A percentile compares a stretch with the other conserved stretches of the same genome.
phyloP scores from a whole-genome alignment of 2,113 vertebrate genomes.

The Theristicus caerulescens region DNA sequence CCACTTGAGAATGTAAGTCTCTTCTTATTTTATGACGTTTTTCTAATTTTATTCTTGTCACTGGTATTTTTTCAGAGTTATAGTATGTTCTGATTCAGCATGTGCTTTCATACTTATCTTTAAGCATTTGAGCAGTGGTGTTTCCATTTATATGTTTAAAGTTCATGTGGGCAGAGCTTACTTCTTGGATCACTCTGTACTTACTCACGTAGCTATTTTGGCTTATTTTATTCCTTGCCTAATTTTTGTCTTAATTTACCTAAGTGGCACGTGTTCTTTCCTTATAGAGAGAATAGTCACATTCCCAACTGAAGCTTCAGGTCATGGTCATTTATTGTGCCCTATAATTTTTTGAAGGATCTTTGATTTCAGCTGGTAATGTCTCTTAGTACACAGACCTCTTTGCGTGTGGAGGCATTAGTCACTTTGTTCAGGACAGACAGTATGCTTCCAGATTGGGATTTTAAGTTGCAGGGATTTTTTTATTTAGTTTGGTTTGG shows the following conservation, averaged over 20 bases:
- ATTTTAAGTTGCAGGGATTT: not conserved
- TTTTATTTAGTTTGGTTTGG: not conserved
- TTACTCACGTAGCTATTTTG: not conserved
- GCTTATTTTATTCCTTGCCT: not conserved
- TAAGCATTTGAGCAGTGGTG: not conserved
- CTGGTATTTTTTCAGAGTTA: not conserved
- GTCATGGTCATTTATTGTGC: not conserved
- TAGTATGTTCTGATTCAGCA: not conserved
- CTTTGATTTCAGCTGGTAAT: not conserved
- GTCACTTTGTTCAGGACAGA: not conserved
- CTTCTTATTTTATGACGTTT: not conserved
- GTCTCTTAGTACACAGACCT: not conserved
- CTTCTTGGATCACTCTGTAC: not conserved
- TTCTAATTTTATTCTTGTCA: not conserved
- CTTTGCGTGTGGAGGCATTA: not conserved
- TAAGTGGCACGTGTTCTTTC: not conserved
- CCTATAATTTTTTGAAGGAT: not conserved
- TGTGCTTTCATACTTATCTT: not conserved
- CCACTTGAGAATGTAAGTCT: conserved; percentile 58
- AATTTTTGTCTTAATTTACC: not conserved
- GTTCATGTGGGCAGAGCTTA: not conserved
- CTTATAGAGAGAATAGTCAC: not conserved
- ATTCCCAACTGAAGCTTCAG: not conserved
- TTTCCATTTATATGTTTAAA: not conserved
- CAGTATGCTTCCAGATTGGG: not conserved